Conservation (phyloP, 1,140 invertebrate species). For the Holcopasites calliopsidis region DNA sequence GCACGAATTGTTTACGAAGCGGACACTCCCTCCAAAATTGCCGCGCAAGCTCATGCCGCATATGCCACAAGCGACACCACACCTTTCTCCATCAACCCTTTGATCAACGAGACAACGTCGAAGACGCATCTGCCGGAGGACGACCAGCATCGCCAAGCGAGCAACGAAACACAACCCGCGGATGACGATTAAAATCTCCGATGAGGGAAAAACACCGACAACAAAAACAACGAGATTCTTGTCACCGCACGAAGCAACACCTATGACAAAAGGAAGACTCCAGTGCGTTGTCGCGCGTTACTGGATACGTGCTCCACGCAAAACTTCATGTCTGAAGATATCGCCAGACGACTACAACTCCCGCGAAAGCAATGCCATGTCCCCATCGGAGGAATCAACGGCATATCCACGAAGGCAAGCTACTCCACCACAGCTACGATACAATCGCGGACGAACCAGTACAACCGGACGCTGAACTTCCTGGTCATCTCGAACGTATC, state of each 20-base stretch:
- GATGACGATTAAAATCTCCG: too few species aligned
- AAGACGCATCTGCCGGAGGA: too few species aligned
- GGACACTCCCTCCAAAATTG: background rate
- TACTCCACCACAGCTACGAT: background rate
- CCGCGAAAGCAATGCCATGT: conserved; percentile 1
- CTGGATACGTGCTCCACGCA: conserved; percentile 40
- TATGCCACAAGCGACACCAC: background rate
- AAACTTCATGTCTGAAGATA: conserved; percentile 40
- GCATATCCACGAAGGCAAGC: background rate
- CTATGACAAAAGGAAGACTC: background rate
- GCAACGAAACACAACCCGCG: too few species aligned
- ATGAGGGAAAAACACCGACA: background rate
- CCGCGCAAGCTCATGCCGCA: background rate
- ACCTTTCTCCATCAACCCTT: background rate
- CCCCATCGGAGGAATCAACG: conserved; percentile 37
- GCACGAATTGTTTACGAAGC: background rate
- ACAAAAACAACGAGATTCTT: background rate
- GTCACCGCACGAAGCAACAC: background rate
- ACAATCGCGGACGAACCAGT: background rate
- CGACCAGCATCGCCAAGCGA: too few species aligned
- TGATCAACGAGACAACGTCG: too few species aligned
- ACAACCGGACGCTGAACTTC: background rate
- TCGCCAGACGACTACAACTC: conserved; percentile 11
- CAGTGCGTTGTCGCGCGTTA: background rate
- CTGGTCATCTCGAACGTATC: background rate